These are phyloP conservation scores for Upupa epops DNA, from an alignment of 2,113 vertebrate species.

Conservation along the genomic window DNA sequence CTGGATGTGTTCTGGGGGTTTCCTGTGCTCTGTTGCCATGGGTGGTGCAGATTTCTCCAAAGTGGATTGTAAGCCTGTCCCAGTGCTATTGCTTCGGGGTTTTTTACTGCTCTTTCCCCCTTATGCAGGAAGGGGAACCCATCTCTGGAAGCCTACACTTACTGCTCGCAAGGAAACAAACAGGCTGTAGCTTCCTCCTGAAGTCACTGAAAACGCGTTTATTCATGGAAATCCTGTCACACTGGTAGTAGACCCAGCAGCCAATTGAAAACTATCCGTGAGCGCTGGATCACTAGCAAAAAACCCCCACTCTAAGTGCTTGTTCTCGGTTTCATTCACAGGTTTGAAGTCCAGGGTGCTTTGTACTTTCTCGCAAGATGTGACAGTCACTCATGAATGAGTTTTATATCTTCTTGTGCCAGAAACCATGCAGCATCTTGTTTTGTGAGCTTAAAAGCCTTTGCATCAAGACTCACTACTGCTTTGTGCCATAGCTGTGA, in stretches of 20 bases:
- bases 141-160: neutral
- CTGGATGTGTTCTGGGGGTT: rapidly evolving
- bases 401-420: neutral
- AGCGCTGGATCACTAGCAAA: neutral
- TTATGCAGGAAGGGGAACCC: rapidly evolving
- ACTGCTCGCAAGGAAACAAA: neutral
- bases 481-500: constrained; percentile 34
- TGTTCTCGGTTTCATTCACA: neutral
- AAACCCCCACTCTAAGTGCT: neutral
- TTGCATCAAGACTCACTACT: constrained; percentile 18
- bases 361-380: neutral
- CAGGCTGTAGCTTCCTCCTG: neutral
- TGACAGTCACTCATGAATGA: neutral
- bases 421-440: neutral
- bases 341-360: neutral
- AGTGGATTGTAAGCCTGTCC: neutral
- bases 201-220: neutral
- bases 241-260: neutral
- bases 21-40: neutral
- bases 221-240: neutral
- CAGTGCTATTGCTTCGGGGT: no score
- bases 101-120: neutral
- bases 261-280: neutral
- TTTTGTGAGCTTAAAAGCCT: constrained; percentile 38
- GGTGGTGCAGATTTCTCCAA: neutral